phyloP scores from a whole-genome alignment of 1,140 invertebrate species.

The Rhizoglyphus robini region DNA sequence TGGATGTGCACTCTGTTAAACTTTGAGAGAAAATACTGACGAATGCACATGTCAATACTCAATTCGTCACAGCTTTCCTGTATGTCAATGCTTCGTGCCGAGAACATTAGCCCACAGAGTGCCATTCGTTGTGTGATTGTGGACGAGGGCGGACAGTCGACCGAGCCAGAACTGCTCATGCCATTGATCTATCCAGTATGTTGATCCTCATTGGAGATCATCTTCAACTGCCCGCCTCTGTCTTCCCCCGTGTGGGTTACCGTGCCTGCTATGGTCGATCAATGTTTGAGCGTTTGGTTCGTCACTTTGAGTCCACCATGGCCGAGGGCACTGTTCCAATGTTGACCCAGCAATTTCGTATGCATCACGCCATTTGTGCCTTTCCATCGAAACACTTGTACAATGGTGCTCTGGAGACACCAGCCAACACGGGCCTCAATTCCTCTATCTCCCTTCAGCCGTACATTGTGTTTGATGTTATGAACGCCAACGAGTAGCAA shows the following conservation, averaged over 20 bases:
- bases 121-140: constrained; percentile 68
- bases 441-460: constrained; percentile 33
- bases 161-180: constrained; percentile 63
- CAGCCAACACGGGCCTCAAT: constrained; percentile 23
- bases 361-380: constrained; percentile 59
- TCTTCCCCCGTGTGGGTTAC: constrained; percentile 49
- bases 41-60: constrained; percentile 48
- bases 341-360: constrained; percentile 63
- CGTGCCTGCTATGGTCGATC: constrained; percentile 28
- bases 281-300: constrained; percentile 38
- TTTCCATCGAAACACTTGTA: constrained; percentile 74
- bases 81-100: constrained; percentile 15
- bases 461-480: constrained; percentile 38
- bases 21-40: constrained; percentile 33
- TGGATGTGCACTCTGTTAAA: background rate
- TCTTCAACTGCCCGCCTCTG: constrained; percentile 65
- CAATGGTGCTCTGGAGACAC: constrained; percentile 41
- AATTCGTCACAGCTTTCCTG: constrained; percentile 40
- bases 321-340: constrained; percentile 24
- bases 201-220: constrained; percentile 71
- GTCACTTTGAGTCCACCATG: constrained; percentile 20
- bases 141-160: constrained; percentile 77
- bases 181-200: constrained; percentile 47
- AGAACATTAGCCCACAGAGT: constrained; percentile 23
- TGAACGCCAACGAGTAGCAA: constrained; percentile 23